Evolutionary conservation across 2,113 vertebrate species (phyloP).

Genomic region (Benitochromis conjunctus): DNA sequence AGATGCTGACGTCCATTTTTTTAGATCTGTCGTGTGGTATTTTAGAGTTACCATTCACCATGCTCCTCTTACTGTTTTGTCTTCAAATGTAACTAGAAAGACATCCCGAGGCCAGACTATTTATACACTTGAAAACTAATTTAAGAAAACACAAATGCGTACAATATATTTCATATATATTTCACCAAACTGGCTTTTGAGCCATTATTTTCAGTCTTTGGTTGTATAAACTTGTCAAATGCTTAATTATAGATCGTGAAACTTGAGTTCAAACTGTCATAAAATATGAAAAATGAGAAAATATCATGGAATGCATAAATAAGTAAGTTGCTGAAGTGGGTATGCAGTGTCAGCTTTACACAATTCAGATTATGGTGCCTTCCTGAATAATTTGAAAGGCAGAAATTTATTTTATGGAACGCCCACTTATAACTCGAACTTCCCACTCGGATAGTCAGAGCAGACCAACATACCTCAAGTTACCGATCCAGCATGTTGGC

Average conservation of each 20-base stretch:
- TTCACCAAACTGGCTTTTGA: neutral
- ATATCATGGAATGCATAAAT: neutral
- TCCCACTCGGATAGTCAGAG: neutral
- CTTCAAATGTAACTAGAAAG: neutral
- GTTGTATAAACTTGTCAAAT: neutral
- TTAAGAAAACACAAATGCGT: neutral
- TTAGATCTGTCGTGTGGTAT: neutral
- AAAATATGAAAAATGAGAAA: neutral
- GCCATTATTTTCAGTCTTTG: neutral
- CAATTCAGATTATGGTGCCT: neutral
- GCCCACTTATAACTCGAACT: neutral
- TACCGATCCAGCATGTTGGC: neutral
- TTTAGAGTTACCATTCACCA: neutral
- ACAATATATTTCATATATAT: neutral
- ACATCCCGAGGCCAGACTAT: neutral
- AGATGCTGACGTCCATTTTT: neutral
- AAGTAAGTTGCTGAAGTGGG: neutral
- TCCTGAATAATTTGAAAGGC: neutral
- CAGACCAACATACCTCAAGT: neutral
- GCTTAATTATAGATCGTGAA: neutral
- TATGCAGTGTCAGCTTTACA: neutral
- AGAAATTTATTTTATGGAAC: neutral
- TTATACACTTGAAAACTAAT: neutral
- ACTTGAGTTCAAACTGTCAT: neutral
- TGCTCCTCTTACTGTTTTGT: neutral